Evolutionary conservation across 2,113 vertebrate genomes (phyloP).

Genomic region (Crotalus viridis): DNA sequence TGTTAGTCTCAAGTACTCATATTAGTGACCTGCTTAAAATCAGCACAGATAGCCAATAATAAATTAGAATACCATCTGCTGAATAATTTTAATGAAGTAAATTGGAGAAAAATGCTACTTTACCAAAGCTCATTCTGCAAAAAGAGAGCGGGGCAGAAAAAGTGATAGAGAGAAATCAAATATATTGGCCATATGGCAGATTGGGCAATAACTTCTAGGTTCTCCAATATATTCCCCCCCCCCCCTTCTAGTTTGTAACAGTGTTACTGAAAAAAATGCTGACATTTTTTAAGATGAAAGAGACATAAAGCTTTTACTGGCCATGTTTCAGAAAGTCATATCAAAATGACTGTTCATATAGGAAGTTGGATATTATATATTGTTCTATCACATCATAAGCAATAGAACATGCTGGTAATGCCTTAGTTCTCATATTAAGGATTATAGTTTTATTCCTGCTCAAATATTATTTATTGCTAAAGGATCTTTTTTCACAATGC

Average conservation of each 20-base stretch:
- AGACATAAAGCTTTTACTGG: background rate
- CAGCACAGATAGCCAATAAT: background rate
- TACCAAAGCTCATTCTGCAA: background rate
- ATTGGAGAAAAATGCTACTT: slow-evolving; percentile 5
- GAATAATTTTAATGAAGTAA: slow-evolving; percentile 22
- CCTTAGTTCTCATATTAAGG: background rate
- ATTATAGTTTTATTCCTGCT: background rate
- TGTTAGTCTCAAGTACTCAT: background rate
- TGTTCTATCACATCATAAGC: background rate
- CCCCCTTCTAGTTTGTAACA: background rate
- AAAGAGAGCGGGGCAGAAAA: background rate
- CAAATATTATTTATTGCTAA: background rate
- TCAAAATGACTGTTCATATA: background rate
- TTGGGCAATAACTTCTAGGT: background rate
- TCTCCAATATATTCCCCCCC: background rate
- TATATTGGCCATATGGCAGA: background rate
- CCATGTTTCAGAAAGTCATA: background rate
- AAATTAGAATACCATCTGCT: background rate
- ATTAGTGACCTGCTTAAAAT: slow-evolving; percentile 17
- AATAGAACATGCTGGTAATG: background rate
- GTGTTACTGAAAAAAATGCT: background rate
- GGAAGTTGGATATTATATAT: background rate
- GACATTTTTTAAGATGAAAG: background rate
- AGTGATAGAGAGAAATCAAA: background rate
- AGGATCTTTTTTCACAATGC: background rate